Percentiles rank a stretch among this genome's conserved stretches.
phyloP scores from a whole-genome alignment of 2,888 invertebrate species.

The Tachystola acroxantha region DNA sequence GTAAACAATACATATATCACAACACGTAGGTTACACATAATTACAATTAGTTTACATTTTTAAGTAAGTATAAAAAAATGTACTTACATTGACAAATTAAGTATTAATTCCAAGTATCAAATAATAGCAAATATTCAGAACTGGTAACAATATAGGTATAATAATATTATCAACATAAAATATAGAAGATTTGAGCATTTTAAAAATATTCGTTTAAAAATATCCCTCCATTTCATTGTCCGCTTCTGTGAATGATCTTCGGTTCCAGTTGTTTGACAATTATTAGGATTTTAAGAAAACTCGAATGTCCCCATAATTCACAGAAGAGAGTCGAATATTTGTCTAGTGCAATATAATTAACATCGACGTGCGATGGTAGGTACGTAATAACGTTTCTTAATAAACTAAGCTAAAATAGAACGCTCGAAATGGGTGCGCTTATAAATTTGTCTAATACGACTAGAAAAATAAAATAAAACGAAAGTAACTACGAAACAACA shows the following conservation, averaged over 20 bases:
- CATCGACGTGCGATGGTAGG: conserved; percentile 59
- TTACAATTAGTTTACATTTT: conserved; percentile 37
- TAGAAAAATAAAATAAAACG: conserved; percentile 44
- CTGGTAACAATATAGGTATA: conserved; percentile 50
- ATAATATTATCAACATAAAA: conserved; percentile 71
- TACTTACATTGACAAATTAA: conserved; percentile 54
- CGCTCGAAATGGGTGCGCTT: conserved; percentile 30
- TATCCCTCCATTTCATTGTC: conserved; percentile 47
- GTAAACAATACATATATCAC: conserved; percentile 65
- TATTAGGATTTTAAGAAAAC: not conserved
- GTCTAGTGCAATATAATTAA: conserved; percentile 26
- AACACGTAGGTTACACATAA: conserved; percentile 65
- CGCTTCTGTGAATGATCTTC: conserved; percentile 37
- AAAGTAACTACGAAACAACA: conserved; percentile 36
- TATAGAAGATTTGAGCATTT: conserved; percentile 72
- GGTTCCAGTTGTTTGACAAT: no score
- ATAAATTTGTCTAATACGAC: conserved; percentile 50
- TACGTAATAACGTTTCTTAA: conserved; percentile 46
- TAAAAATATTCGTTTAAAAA: conserved; percentile 67
- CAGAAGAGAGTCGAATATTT: conserved; percentile 34
- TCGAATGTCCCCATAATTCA: conserved; percentile 22
- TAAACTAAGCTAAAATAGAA: conserved; percentile 35
- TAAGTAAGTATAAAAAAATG: conserved; percentile 39
- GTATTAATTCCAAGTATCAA: conserved; percentile 46
- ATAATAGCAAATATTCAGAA: conserved; percentile 48